phyloP scores from a whole-genome alignment of 2,113 vertebrate genomes.

The Okapia johnstoni region DNA sequence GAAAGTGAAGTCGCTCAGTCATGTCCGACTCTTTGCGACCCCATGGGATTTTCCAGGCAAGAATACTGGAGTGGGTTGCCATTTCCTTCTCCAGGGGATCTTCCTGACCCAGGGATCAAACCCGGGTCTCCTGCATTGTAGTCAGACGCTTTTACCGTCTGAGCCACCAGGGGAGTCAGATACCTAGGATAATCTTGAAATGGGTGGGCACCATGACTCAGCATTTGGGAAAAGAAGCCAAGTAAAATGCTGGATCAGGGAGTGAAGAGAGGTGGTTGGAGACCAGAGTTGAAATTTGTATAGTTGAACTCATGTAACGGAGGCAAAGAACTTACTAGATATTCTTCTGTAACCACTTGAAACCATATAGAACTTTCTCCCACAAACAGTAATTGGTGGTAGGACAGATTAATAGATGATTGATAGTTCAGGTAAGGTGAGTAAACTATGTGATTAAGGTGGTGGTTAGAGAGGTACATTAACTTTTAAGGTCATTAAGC shows the following conservation, averaged over 20 bases:
- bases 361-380: background rate
- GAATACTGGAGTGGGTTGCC: no score
- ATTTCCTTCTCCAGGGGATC: no score
- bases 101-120: no score
- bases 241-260: background rate
- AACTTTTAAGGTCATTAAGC: background rate
- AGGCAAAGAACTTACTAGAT: background rate
- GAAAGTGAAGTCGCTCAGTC: no score
- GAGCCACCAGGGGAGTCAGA: no score
- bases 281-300: background rate
- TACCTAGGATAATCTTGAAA: background rate
- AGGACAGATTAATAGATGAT: background rate
- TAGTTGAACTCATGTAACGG: background rate
- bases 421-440: background rate
- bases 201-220: background rate
- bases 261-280: background rate
- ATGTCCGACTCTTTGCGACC: no score
- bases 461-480: background rate
- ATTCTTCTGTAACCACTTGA: background rate
- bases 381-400: background rate
- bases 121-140: no score
- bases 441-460: background rate
- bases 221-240: background rate
- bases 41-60: no score
- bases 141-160: no score